Percentiles rank a stretch among this genome's conserved stretches.
phyloP scores from a whole-genome alignment of 2,113 vertebrate species.

The Hemichromis elongatus region DNA sequence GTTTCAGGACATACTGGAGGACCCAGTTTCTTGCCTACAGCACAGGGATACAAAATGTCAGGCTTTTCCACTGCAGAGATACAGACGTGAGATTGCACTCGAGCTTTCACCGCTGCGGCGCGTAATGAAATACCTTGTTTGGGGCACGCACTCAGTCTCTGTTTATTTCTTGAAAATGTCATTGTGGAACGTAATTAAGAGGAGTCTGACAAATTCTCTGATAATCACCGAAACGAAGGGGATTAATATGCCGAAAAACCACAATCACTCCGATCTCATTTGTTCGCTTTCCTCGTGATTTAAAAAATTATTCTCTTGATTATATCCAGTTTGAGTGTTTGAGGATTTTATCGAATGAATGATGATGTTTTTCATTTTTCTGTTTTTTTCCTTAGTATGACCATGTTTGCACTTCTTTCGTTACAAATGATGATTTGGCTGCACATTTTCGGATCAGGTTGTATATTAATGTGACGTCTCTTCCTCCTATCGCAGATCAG shows the following conservation, averaged over 20 bases:
- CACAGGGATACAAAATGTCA: conserved; percentile 31
- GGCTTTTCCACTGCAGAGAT: conserved; percentile 10
- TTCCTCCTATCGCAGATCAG: background rate
- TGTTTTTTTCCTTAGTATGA: background rate
- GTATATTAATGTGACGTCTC: conserved; percentile 13
- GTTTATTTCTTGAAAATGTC: conserved; percentile 20
- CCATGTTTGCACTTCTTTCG: background rate
- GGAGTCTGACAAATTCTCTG: background rate
- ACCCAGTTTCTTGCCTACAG: conserved; percentile 7
- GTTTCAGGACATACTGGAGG: conserved; percentile 26
- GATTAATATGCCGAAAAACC: conserved; percentile 9
- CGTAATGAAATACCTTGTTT: conserved; percentile 19
- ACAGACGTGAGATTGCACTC: conserved; percentile 4
- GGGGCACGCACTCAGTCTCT: background rate
- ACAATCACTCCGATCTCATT: background rate
- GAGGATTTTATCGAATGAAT: background rate
- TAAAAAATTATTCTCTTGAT: background rate
- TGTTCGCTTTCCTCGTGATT: background rate
- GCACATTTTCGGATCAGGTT: background rate
- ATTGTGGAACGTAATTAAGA: conserved; percentile 20
- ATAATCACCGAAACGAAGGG: conserved; percentile 17
- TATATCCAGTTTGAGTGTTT: background rate
- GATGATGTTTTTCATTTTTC: background rate
- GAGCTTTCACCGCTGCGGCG: background rate
- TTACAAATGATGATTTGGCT: background rate